These are phyloP conservation scores for Aphelinus certus DNA, from an alignment of 1,140 invertebrate species.

Conservation along the genomic window DNA sequence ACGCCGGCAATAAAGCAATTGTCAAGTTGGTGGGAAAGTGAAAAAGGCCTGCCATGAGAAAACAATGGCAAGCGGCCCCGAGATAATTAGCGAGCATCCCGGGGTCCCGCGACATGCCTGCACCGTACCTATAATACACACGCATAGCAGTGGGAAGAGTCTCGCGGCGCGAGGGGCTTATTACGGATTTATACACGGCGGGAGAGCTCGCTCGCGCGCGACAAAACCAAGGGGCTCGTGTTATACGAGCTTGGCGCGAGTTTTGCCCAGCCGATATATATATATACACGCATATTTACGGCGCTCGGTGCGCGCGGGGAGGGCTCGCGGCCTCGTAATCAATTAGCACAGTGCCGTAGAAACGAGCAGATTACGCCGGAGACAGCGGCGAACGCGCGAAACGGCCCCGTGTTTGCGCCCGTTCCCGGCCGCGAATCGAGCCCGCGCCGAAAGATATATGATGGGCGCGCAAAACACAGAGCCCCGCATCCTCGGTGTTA, in stretches of 20 bases:
- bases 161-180: conserved; percentile 48
- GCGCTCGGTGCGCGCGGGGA: too few relatives aligned
- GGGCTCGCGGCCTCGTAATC: conserved; percentile 8
- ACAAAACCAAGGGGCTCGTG: conserved; percentile 25
- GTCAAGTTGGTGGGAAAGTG: too few relatives aligned
- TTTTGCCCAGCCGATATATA: not conserved
- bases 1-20: too few relatives aligned
- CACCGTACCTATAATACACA: not conserved
- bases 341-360: conserved; percentile 19
- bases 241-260: not conserved
- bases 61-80: too few relatives aligned
- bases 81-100: too few relatives aligned
- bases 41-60: too few relatives aligned
- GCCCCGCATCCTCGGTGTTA: not conserved
- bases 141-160: not conserved
- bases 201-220: not conserved
- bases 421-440: conserved; percentile 5
- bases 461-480: not conserved
- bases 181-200: conserved; percentile 60
- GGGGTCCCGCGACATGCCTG: too few relatives aligned
- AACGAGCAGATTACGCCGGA: conserved; percentile 15
- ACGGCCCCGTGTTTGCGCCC: not conserved
- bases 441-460: conserved; percentile 18
- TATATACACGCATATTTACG: not conserved
- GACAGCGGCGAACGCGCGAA: conserved; percentile 5